Evolutionary conservation across 2,797 vertebrate genomes (phyloP).

Genomic region (Silurus lanzhouensis): DNA sequence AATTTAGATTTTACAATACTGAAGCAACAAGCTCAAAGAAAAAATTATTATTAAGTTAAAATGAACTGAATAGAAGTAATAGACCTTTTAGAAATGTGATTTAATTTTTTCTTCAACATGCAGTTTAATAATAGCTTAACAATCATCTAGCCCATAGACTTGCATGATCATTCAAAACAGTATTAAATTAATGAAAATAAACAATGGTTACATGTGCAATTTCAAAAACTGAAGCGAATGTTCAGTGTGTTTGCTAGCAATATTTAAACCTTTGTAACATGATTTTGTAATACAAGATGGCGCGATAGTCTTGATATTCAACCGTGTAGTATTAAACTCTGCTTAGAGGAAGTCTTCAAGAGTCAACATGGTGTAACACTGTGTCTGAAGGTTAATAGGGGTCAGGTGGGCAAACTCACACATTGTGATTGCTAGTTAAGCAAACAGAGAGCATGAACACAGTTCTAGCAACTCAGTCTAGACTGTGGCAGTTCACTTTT

Average conservation of each 20-base stretch:
- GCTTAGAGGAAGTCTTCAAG: conserved; percentile 34
- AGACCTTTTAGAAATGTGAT: neutral
- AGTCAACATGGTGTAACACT: conserved; percentile 36
- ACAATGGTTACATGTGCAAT: neutral
- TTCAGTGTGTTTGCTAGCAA: neutral
- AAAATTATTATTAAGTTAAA: neutral
- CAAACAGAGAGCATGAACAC: conserved; percentile 53
- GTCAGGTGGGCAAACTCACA: conserved; percentile 55
- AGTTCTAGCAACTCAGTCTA: conserved; percentile 57
- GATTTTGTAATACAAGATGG: conserved; percentile 28
- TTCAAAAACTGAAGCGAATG: neutral
- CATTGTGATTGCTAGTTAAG: conserved; percentile 46
- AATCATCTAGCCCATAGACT: neutral
- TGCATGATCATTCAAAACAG: neutral
- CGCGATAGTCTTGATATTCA: conserved; percentile 35
- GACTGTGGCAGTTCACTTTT: conserved; percentile 57
- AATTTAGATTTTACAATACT: neutral
- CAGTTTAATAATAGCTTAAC: neutral
- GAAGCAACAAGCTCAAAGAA: neutral
- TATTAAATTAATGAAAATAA: neutral
- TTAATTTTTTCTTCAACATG: neutral
- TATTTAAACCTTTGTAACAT: neutral
- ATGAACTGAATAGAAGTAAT: neutral
- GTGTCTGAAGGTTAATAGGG: conserved; percentile 61
- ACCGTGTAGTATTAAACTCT: conserved; percentile 41